Conservation (phyloP, 2,888 invertebrate species). For the Drosophila demipolita region DNA sequence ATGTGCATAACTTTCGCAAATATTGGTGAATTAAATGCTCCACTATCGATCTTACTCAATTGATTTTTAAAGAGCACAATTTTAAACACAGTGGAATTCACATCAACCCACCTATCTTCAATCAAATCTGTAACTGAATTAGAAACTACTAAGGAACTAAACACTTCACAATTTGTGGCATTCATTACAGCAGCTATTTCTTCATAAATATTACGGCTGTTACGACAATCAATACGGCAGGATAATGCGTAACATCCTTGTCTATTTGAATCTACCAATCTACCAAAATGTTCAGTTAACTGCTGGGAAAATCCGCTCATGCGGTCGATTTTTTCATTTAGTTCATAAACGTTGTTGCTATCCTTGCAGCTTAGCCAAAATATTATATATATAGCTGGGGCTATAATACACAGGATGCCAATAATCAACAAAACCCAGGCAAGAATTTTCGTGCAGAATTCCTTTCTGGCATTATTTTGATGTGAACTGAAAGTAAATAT, state of each 20-base stretch:
- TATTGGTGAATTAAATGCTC: slow-evolving; percentile 74
- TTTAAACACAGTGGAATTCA: slow-evolving; percentile 49
- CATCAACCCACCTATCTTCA: slow-evolving; percentile 52
- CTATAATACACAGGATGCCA: slow-evolving; percentile 56
- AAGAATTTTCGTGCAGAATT: slow-evolving; percentile 41
- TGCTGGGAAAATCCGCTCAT: background rate
- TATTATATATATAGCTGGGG: slow-evolving; percentile 46
- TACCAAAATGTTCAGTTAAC: background rate
- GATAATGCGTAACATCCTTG: slow-evolving; percentile 35
- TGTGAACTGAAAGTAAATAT: slow-evolving; percentile 1
- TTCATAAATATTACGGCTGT: slow-evolving; percentile 28
- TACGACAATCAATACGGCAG: slow-evolving; percentile 42
- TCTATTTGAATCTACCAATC: too few species aligned
- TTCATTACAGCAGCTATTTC: slow-evolving; percentile 32
- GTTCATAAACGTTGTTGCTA: background rate
- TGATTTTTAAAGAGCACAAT: slow-evolving; percentile 58
- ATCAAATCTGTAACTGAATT: slow-evolving; percentile 29
- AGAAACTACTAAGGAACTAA: slow-evolving; percentile 30
- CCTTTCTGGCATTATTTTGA: background rate
- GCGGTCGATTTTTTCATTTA: background rate
- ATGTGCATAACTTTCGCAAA: slow-evolving; percentile 67
- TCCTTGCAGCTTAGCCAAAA: slow-evolving; percentile 20
- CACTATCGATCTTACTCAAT: slow-evolving; percentile 58
- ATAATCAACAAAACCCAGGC: slow-evolving; percentile 61
- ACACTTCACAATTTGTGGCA: slow-evolving; percentile 29